Base-by-base conservation (phyloP, 1,140 invertebrate genomes). In the Drosophila repletoides region DNA sequence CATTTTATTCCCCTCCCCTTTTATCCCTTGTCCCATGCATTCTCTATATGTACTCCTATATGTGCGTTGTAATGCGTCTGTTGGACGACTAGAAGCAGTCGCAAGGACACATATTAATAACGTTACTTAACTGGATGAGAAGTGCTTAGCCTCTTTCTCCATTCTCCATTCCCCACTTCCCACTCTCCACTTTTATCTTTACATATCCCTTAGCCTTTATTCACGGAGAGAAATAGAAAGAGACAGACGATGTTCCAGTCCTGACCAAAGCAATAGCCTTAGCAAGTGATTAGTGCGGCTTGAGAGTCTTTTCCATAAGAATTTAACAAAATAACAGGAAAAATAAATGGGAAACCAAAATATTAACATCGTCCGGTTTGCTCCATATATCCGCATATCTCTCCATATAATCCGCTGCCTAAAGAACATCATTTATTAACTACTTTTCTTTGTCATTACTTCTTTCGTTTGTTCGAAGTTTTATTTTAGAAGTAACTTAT, bases 51-150 rank as follows among this genome's bases (percentile, higher is more conserved):
- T 60, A 58, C 68, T 68, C 73, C 69, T 69, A 48, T 22, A 29
- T 56, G 59, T 5, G 51, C 34, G 21, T 34, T 65, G 60, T 58
- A 51, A 65, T 65, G 61, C 67, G 60, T 65, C 61, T 56, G 51
- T 31, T 36, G 60, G 51, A 58, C 61, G 67, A 45, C 61, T 46
- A 48, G 52, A 70, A 33, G 52, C 66, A 46, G 24, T 38, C 63
- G 58, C 79, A 84, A 84, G 79, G 80, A 86, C 80, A 80, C 80
- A 84, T 84, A 84, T 84, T 84, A 84, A 84, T 84, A 79, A 86
- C 75, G 80, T 84, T 84, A 86, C 80, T 84, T 79, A 84, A 80
- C 65, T 70, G 79, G 74, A 60, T 77, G 69, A 83, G 66, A 74
- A 67, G 70, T 64, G 65, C 80, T 79, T 55, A 56, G 71, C 79